Conservation (phyloP, 2,113 vertebrate genomes). For the Isurus oxyrinchus region DNA sequence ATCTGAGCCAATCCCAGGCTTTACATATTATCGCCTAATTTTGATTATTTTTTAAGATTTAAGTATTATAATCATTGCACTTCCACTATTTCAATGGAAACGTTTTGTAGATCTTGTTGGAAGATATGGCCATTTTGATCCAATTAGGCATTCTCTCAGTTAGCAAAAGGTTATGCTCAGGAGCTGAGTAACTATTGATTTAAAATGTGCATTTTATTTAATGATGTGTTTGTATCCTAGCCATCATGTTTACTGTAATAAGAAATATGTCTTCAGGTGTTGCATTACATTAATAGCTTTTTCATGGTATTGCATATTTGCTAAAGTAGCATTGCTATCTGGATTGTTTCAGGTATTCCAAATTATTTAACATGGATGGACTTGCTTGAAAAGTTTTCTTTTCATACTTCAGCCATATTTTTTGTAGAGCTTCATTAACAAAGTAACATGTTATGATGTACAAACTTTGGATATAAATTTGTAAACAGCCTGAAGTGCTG, state of each 20-base stretch:
- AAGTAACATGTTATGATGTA: not conserved
- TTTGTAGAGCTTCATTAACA: not conserved
- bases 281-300: not conserved
- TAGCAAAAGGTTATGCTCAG: not conserved
- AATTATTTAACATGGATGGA: not conserved
- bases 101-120: not conserved
- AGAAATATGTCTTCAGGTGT: not conserved
- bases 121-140: not conserved
- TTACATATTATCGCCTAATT: not conserved
- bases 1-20: not conserved
- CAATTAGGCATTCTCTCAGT: not conserved
- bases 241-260: not conserved
- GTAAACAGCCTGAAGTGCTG: not conserved
- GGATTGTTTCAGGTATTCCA: slow-evolving; percentile 16
- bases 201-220: slow-evolving; percentile 16
- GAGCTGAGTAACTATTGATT: not conserved
- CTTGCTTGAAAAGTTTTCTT: not conserved
- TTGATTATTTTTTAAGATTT: not conserved
- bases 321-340: not conserved
- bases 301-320: not conserved
- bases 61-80: not conserved
- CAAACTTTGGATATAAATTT: not conserved
- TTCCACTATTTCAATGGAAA: not conserved
- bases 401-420: not conserved
- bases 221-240: not conserved